A percentile compares a stretch with the other conserved stretches of the same genome.
Evolutionary conservation across 2,797 vertebrate genomes (phyloP).

Genomic region (Amazona ochrocephala): DNA sequence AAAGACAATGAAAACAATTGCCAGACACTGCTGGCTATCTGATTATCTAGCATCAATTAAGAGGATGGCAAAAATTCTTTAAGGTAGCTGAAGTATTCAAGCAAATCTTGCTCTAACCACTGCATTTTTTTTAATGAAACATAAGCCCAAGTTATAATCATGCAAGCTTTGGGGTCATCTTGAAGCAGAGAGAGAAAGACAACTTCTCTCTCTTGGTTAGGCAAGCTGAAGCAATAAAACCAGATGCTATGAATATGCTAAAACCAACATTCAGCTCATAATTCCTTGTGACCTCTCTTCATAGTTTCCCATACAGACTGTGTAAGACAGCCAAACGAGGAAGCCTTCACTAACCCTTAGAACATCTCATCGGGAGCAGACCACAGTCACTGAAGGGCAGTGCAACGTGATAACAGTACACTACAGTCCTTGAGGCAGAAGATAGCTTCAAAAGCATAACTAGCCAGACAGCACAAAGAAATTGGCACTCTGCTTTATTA

Average conservation of each 20-base stretch:
- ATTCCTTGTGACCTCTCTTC: background rate
- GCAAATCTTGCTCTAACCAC: background rate
- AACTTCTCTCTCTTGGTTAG: background rate
- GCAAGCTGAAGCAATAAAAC: background rate
- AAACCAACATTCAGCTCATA: background rate
- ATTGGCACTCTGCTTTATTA: background rate
- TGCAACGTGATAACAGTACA: background rate
- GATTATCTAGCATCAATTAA: background rate
- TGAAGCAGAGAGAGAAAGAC: background rate
- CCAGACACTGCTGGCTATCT: background rate
- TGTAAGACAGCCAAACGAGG: background rate
- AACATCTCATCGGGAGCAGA: background rate
- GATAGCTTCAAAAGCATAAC: background rate
- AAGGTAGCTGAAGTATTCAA: background rate
- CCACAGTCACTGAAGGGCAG: background rate
- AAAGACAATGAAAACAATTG: background rate
- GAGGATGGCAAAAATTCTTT: background rate
- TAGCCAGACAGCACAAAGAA: background rate
- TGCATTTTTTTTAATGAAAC: background rate
- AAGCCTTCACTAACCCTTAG: background rate
- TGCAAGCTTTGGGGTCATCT: background rate
- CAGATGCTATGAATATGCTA: background rate
- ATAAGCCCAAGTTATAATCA: background rate
- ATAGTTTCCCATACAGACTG: background rate
- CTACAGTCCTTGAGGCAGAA: accelerated